Base-by-base conservation (phyloP, 2,113 vertebrate species). In the Thymallus thymallus region DNA sequence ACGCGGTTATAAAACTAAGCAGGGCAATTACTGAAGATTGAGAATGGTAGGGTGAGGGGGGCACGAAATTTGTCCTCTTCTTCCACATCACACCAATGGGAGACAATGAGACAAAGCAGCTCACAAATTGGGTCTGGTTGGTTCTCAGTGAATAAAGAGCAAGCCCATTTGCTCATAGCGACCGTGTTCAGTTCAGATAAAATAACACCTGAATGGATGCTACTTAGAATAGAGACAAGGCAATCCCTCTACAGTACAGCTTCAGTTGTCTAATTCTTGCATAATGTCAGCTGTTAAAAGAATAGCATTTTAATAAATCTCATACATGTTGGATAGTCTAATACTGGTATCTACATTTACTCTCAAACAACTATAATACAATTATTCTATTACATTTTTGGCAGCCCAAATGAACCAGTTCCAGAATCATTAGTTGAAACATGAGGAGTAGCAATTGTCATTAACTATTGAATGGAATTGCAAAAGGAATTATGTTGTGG, bases 1-100 rank as follows among this genome's bases (percentile, higher is more conserved):
- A 87, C 20, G 56, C 84, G 12, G 79, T 82, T 82, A 85, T 90
- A 89, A 88, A 91, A 89, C 85, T 84, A 89, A 91, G 82, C 87
- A 80, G 84, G 80, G 84, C 86, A 90, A 92, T 92, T 91, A 88
- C 79, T 80, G 88, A 77, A 82, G 82, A 89, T 88, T 73, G 85
- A 73, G 75, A 82, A 75, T 12, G 24, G 69, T 78, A 68, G 75
- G 70, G 73, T 66, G 76, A 68, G 24, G 32, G 35, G 73, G 55
- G 30, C 2, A 55, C 22, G 23, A 67, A 82, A 79, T 83, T 55
- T 80, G 75, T 83, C 80, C 76, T 76, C 64, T 64, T 75, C 75
- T 77, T 48, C 76, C 63, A 73, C 78, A 86, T 81, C 64, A 75
- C 81, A 70, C 72, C 69, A 48, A 83, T 71, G 80, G 76, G 81